Evolutionary conservation across 2,113 vertebrate species (phyloP).

Genomic region (Menura novaehollandiae): DNA sequence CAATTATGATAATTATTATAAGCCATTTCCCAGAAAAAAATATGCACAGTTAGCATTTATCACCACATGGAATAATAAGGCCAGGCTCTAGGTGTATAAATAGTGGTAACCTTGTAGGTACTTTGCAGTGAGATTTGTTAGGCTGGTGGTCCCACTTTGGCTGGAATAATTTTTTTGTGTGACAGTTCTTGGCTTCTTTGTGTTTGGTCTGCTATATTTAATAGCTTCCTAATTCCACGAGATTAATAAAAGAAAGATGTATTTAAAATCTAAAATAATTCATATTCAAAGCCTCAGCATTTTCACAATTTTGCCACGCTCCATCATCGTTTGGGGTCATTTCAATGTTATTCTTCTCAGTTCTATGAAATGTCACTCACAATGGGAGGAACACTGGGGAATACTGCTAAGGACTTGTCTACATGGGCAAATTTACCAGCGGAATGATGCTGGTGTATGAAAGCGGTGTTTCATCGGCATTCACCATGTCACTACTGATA

Average conservation of each 20-base stretch:
- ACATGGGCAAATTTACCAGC: neutral
- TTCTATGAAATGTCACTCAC: slow-evolving; percentile 39
- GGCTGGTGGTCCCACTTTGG: neutral
- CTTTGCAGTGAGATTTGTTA: slow-evolving; percentile 61
- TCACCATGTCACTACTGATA: slow-evolving; percentile 39
- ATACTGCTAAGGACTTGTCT: slow-evolving; percentile 36
- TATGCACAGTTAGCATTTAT: slow-evolving; percentile 24
- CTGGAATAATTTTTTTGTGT: slow-evolving; percentile 7
- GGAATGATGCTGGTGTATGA: slow-evolving; percentile 4
- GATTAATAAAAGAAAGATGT: slow-evolving; percentile 37
- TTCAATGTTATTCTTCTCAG: slow-evolving; percentile 44
- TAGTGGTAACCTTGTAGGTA: neutral
- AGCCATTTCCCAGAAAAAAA: slow-evolving; percentile 36
- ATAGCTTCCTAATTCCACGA: slow-evolving; percentile 29
- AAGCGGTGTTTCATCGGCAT: slow-evolving; percentile 34
- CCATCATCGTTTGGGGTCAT: slow-evolving; percentile 20
- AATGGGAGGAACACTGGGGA: slow-evolving; percentile 28
- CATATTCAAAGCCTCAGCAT: slow-evolving; percentile 6
- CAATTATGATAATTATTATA: neutral
- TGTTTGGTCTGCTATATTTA: slow-evolving; percentile 54
- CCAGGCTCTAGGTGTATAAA: slow-evolving; percentile 31
- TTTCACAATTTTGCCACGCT: slow-evolving; percentile 34
- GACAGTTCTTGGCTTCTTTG: slow-evolving; percentile 39
- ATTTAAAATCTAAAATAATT: slow-evolving; percentile 33
- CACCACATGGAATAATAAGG: slow-evolving; percentile 9